These are phyloP conservation scores for Erebia ligea DNA, from an alignment of 2,888 invertebrate species.

Conservation along the genomic window DNA sequence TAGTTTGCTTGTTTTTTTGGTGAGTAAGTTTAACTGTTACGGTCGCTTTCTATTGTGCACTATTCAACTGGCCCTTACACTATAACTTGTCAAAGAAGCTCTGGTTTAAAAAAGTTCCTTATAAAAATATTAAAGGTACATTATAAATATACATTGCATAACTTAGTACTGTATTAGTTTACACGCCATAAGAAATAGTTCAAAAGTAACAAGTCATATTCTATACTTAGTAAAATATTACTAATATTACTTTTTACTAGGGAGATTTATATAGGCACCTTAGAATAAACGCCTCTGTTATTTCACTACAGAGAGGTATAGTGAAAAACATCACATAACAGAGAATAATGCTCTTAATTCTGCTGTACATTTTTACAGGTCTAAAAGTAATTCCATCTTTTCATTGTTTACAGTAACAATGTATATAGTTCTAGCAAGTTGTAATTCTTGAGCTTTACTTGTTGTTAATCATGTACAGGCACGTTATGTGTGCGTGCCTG, in stretches of 20 bases:
- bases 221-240: conserved; percentile 18
- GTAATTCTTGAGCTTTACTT: too few relatives aligned
- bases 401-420: too few relatives aligned
- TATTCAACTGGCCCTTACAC: neutral
- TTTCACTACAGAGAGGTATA: conserved; percentile 3
- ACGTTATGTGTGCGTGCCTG: too few relatives aligned
- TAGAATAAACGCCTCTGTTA: conserved; percentile 39
- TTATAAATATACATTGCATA: conserved; percentile 67
- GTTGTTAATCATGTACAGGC: too few relatives aligned
- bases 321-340: conserved; percentile 3
- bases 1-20: too few relatives aligned
- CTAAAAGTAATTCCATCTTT: neutral
- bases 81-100: conserved; percentile 24
- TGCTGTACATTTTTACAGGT: neutral
- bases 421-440: too few relatives aligned
- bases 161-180: conserved; percentile 53
- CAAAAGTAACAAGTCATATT: conserved; percentile 29
- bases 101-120: conserved; percentile 42
- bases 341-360: neutral
- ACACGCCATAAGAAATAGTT: conserved; percentile 24
- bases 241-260: conserved; percentile 23
- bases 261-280: conserved; percentile 43
- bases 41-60: too few relatives aligned
- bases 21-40: too few relatives aligned
- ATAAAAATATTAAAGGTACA: conserved; percentile 70